Percentiles rank a stretch among this genome's conserved stretches.
Conservation (phyloP, 2,797 vertebrate species). For the Eptatretus atami region DNA sequence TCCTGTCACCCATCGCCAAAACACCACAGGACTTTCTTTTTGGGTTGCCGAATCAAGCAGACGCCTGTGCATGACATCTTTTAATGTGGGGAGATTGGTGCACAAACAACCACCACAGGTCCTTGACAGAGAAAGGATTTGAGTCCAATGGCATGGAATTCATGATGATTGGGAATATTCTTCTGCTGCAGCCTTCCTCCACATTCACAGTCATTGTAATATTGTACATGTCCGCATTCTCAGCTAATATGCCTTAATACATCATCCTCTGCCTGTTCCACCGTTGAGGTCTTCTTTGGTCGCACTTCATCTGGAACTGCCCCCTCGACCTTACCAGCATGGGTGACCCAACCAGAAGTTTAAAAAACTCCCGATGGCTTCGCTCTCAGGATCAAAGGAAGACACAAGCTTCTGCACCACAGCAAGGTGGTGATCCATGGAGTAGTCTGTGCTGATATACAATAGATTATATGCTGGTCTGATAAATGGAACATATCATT, state of each 20-base stretch:
- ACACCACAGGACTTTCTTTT: background rate
- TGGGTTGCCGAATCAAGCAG: background rate
- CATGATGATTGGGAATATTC: background rate
- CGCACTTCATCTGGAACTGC: background rate
- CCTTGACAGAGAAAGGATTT: background rate
- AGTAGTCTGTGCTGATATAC: too few relatives aligned
- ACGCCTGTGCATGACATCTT: background rate
- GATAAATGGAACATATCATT: too few relatives aligned
- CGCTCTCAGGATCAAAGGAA: background rate
- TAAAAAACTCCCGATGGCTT: background rate
- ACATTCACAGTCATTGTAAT: background rate
- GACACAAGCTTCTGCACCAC: background rate
- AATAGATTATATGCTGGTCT: too few relatives aligned
- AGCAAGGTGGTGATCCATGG: background rate
- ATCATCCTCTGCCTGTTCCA: background rate
- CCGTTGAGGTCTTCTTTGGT: background rate
- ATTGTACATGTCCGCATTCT: background rate
- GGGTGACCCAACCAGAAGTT: background rate
- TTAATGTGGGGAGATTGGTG: background rate
- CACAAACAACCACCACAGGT: background rate
- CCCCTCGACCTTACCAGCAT: background rate
- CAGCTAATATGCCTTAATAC: too few relatives aligned
- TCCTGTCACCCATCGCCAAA: background rate
- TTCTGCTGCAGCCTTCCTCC: constrained; percentile 3
- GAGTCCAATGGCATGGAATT: background rate